Evolutionary conservation across 1,140 invertebrate genomes (phyloP).

Genomic region (Leguminivora glycinivorella): DNA sequence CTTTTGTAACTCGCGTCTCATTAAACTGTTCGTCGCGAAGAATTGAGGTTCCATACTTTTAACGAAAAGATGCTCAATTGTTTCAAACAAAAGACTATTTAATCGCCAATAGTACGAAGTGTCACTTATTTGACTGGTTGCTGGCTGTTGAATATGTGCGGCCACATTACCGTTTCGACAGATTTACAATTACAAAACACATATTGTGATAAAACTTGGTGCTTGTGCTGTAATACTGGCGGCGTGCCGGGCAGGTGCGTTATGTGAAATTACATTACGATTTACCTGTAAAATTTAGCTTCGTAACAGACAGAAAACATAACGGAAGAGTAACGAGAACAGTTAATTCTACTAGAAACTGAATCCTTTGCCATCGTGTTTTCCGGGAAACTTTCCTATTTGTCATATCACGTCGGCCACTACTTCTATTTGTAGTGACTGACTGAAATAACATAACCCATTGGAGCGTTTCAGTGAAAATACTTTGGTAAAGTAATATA

Average conservation of each 20-base stretch:
- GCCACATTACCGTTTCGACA: slow-evolving; percentile 66
- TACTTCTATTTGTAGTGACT: too few relatives aligned
- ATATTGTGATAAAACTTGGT: slow-evolving; percentile 76
- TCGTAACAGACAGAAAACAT: not conserved
- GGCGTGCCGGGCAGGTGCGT: slow-evolving; percentile 78
- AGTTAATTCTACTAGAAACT: too few relatives aligned
- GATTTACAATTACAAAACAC: slow-evolving; percentile 74
- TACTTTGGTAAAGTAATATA: too few relatives aligned
- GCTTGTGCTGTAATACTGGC: slow-evolving; percentile 77
- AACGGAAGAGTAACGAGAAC: not conserved
- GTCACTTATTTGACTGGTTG: not conserved
- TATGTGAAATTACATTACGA: slow-evolving; percentile 74
- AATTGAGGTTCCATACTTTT: not conserved
- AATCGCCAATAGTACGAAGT: not conserved
- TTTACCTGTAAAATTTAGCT: slow-evolving; percentile 65
- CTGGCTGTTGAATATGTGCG: slow-evolving; percentile 35
- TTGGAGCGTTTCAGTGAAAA: too few relatives aligned
- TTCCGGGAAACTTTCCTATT: too few relatives aligned
- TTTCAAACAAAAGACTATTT: not conserved
- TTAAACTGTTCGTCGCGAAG: not conserved
- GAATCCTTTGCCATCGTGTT: too few relatives aligned
- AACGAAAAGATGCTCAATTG: not conserved
- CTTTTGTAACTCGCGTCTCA: not conserved
- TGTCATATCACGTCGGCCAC: too few relatives aligned
- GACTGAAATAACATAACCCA: too few relatives aligned